Evolutionary conservation across 2,888 invertebrate genomes (phyloP), one percentile per base, ranked within the genome.

Genomic region (Priapulus caudatus): DNA sequence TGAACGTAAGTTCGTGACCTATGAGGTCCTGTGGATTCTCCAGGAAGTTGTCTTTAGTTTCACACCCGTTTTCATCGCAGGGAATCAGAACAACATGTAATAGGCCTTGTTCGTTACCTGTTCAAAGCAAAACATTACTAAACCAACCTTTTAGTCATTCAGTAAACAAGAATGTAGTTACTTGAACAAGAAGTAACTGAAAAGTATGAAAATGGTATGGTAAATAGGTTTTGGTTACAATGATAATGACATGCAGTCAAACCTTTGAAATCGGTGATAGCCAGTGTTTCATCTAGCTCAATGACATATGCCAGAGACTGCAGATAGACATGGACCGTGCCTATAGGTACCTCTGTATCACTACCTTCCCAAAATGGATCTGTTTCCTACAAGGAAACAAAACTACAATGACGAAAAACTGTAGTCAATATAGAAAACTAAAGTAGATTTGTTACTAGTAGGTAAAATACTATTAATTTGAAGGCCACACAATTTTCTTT

Each of bases 351-450:
- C 47, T 74, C 73, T 1, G 70, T 67, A 50, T 74, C 70, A 10
- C 69, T 65, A 50, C 76, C 72, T 60, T 77, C 77, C 51, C 68
- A 63, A 64, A 77, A 77, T 2, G 77, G 77, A 64, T 78, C 77
- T 46, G 71, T 65, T 10, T 74, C 75, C 74, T 75, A 55, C 1
- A 21, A 51, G 15, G 19, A n/a, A 49, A 47, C 16, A 45, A 15
- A 15, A 15, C 10, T 23, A 15, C n/a, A n/a, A n/a, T n/a, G n/a
- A n/a, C n/a, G n/a, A n/a, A n/a, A n/a, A n/a, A n/a, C n/a, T n/a
- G n/a, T n/a, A n/a, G n/a, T n/a, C n/a, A n/a, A n/a, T n/a, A n/a
- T n/a, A n/a, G n/a, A n/a, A n/a, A n/a, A n/a, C n/a, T n/a, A n/a
- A n/a, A n/a, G n/a, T n/a, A n/a, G n/a, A n/a, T n/a, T n/a, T n/a